Evolutionary conservation across 2,888 invertebrate genomes (phyloP), one percentile per base, ranked within the genome.

Genomic region (Didymodactylos carnosus): DNA sequence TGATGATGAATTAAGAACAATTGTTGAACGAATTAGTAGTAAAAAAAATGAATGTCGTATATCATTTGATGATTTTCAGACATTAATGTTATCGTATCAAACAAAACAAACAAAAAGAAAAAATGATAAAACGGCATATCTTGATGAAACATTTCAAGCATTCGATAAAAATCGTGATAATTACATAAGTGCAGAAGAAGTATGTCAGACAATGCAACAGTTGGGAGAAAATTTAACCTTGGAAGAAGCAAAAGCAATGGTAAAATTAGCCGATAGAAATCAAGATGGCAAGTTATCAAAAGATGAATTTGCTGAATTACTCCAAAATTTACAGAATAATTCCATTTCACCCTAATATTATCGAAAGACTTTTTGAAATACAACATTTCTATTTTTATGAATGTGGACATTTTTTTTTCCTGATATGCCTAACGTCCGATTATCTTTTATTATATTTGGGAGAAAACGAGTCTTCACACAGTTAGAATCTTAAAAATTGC

Each of bases 301-400:
- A 62, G 62, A 62, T 62, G 62, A 62, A 62, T 62, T 62, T 62
- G n/a, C n/a, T n/a, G n/a, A n/a, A n/a, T n/a, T n/a, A n/a, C n/a
- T n/a, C n/a, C n/a, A n/a, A n/a, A n/a, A n/a, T n/a, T n/a, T n/a
- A n/a, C n/a, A n/a, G n/a, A n/a, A n/a, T n/a, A n/a, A n/a, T n/a
- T n/a, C n/a, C n/a, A n/a, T n/a, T n/a, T n/a, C n/a, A n/a, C n/a
- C n/a, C n/a, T n/a, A n/a, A n/a, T n/a, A n/a, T n/a, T n/a, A n/a
- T n/a, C n/a, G n/a, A n/a, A n/a, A n/a, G n/a, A n/a, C n/a, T n/a
- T n/a, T n/a, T n/a, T n/a, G n/a, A n/a, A n/a, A n/a, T n/a, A n/a
- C n/a, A n/a, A n/a, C n/a, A n/a, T n/a, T n/a, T n/a, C n/a, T n/a
- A n/a, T n/a, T n/a, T n/a, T n/a, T n/a, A n/a, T n/a, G n/a, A n/a